phyloP scores from a whole-genome alignment of 2,113 vertebrate genomes.

The Pontoporia blainvillei region DNA sequence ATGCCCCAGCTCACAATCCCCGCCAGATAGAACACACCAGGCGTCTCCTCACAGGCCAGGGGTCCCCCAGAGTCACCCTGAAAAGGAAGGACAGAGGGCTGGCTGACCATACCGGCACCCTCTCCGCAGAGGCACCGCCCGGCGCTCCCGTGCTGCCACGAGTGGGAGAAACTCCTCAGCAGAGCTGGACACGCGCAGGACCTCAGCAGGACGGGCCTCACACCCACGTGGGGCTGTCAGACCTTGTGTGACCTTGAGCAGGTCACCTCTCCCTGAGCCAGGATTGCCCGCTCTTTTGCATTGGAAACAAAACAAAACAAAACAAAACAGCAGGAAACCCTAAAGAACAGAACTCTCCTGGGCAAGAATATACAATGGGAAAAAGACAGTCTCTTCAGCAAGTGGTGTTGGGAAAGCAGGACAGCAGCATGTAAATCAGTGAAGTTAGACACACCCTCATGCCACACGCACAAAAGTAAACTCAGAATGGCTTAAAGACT shows the following conservation, averaged over 20 bases:
- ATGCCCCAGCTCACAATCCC: constrained; percentile 96
- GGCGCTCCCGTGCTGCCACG: rapidly evolving
- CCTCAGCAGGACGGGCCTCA: background rate
- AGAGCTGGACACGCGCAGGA: rapidly evolving
- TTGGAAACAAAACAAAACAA: too few relatives aligned
- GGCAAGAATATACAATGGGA: background rate
- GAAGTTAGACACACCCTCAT: background rate
- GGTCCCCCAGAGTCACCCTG: constrained; percentile 98
- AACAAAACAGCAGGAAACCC: background rate
- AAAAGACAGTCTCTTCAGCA: background rate
- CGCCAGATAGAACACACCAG: constrained; percentile 91
- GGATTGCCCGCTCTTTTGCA: background rate
- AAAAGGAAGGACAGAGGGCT: background rate
- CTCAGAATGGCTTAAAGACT: background rate
- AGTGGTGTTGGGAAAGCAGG: background rate
- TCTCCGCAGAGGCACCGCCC: background rate
- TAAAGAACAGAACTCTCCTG: background rate
- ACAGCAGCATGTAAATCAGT: background rate
- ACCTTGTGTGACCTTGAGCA: background rate
- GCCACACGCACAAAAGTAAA: background rate
- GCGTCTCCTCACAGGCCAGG: constrained; percentile 90
- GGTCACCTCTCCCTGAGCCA: background rate
- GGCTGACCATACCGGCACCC: background rate
- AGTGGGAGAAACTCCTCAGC: rapidly evolving
- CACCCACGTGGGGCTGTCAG: background rate